A percentile compares a stretch with the other conserved stretches of the same genome.
Evolutionary conservation across 2,888 invertebrate species (phyloP).

Genomic region (Diarsia brunnea): DNA sequence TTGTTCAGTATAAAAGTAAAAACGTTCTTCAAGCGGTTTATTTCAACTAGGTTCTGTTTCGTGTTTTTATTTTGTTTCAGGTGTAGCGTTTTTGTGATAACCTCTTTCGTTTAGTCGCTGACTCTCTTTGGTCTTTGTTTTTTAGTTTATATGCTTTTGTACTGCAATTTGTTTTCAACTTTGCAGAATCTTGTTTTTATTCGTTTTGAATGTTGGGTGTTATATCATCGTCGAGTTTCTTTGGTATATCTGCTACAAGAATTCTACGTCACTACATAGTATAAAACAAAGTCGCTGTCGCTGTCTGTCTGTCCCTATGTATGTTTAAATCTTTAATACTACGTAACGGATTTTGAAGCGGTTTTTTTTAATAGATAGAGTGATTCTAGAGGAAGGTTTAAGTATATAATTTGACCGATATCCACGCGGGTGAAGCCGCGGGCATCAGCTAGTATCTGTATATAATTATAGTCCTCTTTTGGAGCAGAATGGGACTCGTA

Average conservation of each 20-base stretch:
- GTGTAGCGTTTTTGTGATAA: slow-evolving; percentile 51
- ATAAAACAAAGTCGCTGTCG: no score
- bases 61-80: slow-evolving; percentile 31
- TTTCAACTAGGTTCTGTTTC: slow-evolving; percentile 35
- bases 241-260: not conserved
- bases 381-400: no score
- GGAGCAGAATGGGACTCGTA: not conserved
- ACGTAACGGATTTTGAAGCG: no score
- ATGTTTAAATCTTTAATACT: no score
- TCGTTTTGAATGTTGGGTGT: not conserved
- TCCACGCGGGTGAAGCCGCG: no score
- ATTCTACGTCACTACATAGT: no score
- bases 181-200: not conserved
- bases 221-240: not conserved
- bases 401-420: no score
- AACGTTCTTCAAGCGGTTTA: slow-evolving; percentile 48
- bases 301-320: no score
- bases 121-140: slow-evolving; percentile 34
- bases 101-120: slow-evolving; percentile 25
- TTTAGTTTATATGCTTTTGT: slow-evolving; percentile 26
- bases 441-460: no score
- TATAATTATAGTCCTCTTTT: not conserved
- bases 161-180: slow-evolving; percentile 23
- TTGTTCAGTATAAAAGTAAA: slow-evolving; percentile 43
- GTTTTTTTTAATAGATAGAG: no score